A percentile compares a stretch with the other conserved stretches of the same genome.
Conservation (phyloP, 2,113 vertebrate genomes). For the Tor tambroides region DNA sequence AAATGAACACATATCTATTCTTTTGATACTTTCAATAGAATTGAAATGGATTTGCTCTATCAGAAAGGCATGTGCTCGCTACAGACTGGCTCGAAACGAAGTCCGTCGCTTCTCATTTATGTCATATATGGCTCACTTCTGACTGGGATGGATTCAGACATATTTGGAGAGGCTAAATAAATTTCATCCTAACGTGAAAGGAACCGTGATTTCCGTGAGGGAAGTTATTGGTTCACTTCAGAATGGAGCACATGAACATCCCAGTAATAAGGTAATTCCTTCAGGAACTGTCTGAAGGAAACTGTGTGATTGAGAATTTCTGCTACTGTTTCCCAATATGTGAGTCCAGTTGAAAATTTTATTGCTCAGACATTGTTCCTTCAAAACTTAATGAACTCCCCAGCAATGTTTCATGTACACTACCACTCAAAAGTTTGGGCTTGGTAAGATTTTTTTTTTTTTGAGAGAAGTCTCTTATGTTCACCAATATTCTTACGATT, state of each 20-base stretch:
- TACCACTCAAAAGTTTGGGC: neutral
- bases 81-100: conserved; percentile 10
- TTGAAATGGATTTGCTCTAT: conserved; percentile 44
- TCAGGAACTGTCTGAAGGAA: neutral
- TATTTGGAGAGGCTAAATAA: conserved; percentile 19
- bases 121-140: conserved; percentile 14
- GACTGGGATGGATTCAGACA: conserved; percentile 9
- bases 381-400: conserved; percentile 4
- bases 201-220: neutral
- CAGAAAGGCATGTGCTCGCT: conserved; percentile 24
- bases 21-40: conserved; percentile 49
- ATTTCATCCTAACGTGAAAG: conserved; percentile 1
- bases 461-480: neutral
- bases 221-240: conserved; percentile 3
- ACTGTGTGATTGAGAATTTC: conserved; percentile 19
- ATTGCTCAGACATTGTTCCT: neutral
- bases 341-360: neutral
- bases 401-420: neutral
- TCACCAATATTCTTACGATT: neutral
- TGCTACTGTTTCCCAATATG: neutral
- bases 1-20: conserved; percentile 52
- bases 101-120: conserved; percentile 27
- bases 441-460: neutral
- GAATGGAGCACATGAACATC: conserved; percentile 32
- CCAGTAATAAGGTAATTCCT: conserved; percentile 18